phyloP scores from a whole-genome alignment of 1,140 invertebrate genomes.

The Ctenoplectra terminalis region DNA sequence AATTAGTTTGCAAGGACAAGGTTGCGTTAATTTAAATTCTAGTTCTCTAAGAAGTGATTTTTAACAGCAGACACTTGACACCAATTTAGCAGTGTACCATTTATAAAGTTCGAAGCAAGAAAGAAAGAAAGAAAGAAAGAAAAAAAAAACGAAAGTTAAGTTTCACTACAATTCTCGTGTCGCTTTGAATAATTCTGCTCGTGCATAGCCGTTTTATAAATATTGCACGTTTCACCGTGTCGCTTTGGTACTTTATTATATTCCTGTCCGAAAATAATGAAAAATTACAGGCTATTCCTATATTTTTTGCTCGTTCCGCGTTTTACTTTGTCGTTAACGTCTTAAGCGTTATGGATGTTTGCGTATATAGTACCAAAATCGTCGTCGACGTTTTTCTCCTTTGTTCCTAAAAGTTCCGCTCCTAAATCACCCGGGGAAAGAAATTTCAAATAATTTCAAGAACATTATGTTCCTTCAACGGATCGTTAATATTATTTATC shows the following conservation, averaged over 20 bases:
- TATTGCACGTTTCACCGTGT: background rate
- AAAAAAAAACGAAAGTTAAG: background rate
- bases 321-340: conserved; percentile 7
- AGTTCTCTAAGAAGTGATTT: background rate
- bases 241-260: conserved; percentile 12
- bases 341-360: conserved; percentile 14
- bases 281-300: background rate
- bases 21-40: background rate
- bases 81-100: background rate
- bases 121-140: too few species aligned
- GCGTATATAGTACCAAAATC: background rate
- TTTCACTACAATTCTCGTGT: too few species aligned
- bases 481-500: background rate
- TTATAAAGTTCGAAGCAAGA: background rate
- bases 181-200: background rate
- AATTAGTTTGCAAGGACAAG: background rate
- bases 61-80: background rate
- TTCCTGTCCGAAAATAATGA: background rate
- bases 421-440: background rate
- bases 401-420: background rate
- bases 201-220: background rate
- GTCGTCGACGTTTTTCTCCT: background rate
- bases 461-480: background rate
- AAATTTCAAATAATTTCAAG: background rate
- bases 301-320: background rate